phyloP scores from a whole-genome alignment of 2,113 vertebrate species.

The Gadus chalcogrammus region DNA sequence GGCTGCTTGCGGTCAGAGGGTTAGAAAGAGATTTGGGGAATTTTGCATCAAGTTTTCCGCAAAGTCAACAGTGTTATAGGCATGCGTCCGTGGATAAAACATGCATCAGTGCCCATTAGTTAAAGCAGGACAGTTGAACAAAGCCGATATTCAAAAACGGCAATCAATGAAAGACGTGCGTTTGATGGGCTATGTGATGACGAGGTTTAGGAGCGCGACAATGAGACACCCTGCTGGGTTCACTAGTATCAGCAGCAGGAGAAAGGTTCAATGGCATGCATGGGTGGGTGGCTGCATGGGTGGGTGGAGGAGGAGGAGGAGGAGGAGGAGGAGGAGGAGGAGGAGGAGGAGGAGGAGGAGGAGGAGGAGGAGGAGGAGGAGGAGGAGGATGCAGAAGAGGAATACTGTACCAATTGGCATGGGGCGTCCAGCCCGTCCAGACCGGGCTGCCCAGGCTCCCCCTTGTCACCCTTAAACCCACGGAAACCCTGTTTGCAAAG shows the following conservation, averaged over 20 bases:
- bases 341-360: slow-evolving; percentile 21
- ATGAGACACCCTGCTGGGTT: slow-evolving; percentile 6
- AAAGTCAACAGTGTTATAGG: background rate
- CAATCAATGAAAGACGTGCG: slow-evolving; percentile 20
- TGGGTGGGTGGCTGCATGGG: slow-evolving; percentile 66
- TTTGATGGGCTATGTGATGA: slow-evolving; percentile 35
- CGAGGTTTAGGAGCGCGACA: background rate
- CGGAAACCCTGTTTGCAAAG: slow-evolving; percentile 99
- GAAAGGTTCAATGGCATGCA: slow-evolving; percentile 78
- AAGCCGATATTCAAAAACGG: background rate
- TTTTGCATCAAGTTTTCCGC: background rate
- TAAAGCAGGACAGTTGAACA: background rate
- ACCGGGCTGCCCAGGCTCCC: slow-evolving; percentile 99
- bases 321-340: slow-evolving; percentile 6
- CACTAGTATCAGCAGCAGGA: slow-evolving; percentile 4
- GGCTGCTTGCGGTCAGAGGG: slow-evolving; percentile 53
- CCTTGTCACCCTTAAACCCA: slow-evolving; percentile 99
- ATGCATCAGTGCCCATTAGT: background rate
- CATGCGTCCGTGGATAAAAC: background rate
- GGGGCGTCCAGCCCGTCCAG: slow-evolving; percentile 99
- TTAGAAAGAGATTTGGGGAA: slow-evolving; percentile 33
- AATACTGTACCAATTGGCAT: slow-evolving; percentile 99
- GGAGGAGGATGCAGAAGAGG: slow-evolving; percentile 84
- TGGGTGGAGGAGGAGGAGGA: slow-evolving; percentile 8
- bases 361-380: slow-evolving; percentile 42